A percentile compares a stretch with the other conserved stretches of the same genome.
Conservation (phyloP, 1,140 invertebrate species). For the Dinoponera quadriceps region DNA sequence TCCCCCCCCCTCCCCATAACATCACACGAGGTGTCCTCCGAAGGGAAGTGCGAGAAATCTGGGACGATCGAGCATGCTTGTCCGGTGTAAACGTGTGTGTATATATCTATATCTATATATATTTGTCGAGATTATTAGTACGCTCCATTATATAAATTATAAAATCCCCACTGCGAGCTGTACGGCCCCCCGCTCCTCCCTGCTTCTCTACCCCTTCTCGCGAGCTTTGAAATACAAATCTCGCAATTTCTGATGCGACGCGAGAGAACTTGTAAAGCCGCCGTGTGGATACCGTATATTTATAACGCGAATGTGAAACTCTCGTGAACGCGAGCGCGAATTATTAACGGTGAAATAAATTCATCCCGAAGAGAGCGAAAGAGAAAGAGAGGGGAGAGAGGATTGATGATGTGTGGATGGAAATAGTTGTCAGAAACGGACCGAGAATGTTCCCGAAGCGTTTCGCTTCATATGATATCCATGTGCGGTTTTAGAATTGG, state of each 20-base stretch:
- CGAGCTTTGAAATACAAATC: constrained; percentile 16
- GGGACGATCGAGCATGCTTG: background rate
- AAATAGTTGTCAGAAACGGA: background rate
- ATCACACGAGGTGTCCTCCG: no score
- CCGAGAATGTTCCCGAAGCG: background rate
- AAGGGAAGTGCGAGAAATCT: background rate
- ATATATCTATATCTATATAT: no score
- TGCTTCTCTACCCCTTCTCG: no score
- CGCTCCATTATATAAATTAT: constrained; percentile 18
- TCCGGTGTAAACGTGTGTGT: background rate
- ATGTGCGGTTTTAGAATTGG: no score
- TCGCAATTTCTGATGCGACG: constrained; percentile 4
- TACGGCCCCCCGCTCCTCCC: no score
- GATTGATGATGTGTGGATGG: background rate
- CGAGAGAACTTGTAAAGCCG: constrained; percentile 13
- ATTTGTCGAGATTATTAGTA: constrained; percentile 6
- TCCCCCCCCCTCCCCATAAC: no score
- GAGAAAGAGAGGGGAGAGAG: no score
- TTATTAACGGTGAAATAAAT: constrained; percentile 45
- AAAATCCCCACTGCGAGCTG: background rate
- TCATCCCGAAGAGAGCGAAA: background rate
- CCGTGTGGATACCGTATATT: background rate
- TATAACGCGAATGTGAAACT: background rate
- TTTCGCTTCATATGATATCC: background rate
- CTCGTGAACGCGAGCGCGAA: background rate